These are phyloP conservation scores for Acleris cristana DNA, from an alignment of 2,888 invertebrate species.

Conservation along the genomic window DNA sequence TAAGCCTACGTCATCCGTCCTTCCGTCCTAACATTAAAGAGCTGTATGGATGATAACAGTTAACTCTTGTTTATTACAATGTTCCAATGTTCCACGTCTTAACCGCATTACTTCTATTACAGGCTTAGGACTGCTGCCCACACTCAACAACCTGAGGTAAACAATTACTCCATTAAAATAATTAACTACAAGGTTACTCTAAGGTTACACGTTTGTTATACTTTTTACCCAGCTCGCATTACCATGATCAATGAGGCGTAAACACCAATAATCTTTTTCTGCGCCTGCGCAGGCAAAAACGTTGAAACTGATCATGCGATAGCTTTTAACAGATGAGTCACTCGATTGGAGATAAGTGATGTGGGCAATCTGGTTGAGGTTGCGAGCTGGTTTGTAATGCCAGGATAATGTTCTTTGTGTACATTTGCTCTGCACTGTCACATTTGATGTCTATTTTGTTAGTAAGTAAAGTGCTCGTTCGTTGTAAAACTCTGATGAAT, in stretches of 20 bases:
- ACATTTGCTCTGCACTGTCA: no score
- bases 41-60: no score
- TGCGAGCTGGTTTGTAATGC: no score
- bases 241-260: constrained; percentile 29
- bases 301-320: constrained; percentile 30
- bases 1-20: no score
- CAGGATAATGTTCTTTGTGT: no score
- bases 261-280: constrained; percentile 21
- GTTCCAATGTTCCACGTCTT: neutral
- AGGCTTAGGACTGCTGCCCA: constrained; percentile 95
- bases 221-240: constrained; percentile 29
- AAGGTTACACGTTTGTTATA: constrained; percentile 14
- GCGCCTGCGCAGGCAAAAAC: constrained; percentile 21
- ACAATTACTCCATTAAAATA: constrained; percentile 52
- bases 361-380: constrained; percentile 1
- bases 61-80: no score
- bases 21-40: no score
- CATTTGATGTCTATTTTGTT: no score
- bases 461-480: no score
- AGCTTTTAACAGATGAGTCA: constrained; percentile 19
- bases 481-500: no score
- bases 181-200: constrained; percentile 21
- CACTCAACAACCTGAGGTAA: constrained; percentile 93
- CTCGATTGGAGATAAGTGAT: constrained; percentile 7
- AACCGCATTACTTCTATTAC: constrained; percentile 57